A percentile compares a stretch with the other conserved stretches of the same genome.
phyloP scores from a whole-genome alignment of 64 coral and sea anemone species.

The Catalaphyllia jardinei region DNA sequence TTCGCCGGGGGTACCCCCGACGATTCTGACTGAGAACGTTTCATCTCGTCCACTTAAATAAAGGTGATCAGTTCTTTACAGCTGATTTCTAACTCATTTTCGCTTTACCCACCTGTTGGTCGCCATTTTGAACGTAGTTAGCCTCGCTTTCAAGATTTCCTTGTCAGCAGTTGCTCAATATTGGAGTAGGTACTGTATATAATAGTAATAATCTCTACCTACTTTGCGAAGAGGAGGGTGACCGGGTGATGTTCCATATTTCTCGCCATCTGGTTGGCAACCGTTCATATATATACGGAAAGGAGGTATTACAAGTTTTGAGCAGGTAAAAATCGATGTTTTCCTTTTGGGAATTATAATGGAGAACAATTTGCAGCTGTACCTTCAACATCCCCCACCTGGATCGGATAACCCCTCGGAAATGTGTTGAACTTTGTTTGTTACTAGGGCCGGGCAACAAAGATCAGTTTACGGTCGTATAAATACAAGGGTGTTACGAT shows the following conservation, averaged over 20 bases:
- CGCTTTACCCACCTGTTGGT: not conserved
- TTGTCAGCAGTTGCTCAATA: not conserved
- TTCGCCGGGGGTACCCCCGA: slow-evolving; percentile 54
- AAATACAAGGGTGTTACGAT: too few relatives aligned
- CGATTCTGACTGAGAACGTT: slow-evolving; percentile 66
- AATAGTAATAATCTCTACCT: not conserved
- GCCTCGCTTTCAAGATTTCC: too few relatives aligned
- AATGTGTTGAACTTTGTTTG: too few relatives aligned
- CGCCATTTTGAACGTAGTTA: slow-evolving; percentile 21
- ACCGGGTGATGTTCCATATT: too few relatives aligned
- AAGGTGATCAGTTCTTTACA: not conserved
- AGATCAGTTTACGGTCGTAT: too few relatives aligned
- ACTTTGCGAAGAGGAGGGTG: too few relatives aligned
- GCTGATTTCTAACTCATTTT: not conserved
- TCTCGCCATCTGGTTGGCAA: not conserved
- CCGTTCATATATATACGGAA: not conserved
- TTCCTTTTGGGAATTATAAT: too few relatives aligned
- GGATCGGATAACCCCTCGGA: too few relatives aligned
- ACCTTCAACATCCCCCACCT: too few relatives aligned
- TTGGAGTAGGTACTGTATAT: not conserved
- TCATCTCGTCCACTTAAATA: slow-evolving; percentile 15
- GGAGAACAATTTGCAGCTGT: too few relatives aligned
- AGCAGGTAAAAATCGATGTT: not conserved
- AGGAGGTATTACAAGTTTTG: not conserved
- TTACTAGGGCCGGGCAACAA: too few relatives aligned